Conservation (phyloP, 2,113 vertebrate species). For the Labrus mixtus region DNA sequence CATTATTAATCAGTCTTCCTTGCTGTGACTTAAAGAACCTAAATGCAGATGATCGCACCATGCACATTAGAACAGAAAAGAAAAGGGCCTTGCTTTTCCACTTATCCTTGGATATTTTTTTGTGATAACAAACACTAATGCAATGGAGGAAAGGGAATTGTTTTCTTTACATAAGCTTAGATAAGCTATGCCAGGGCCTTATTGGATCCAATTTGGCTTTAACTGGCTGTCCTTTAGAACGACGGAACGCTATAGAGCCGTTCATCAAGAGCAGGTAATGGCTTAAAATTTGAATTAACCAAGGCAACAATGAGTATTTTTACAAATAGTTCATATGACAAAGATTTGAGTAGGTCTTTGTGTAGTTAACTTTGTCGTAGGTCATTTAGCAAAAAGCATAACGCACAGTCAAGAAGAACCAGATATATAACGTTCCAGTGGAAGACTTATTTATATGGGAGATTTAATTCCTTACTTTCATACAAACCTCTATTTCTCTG, state of each 20-base stretch:
- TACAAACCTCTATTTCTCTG: no score
- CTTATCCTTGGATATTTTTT: constrained; percentile 21
- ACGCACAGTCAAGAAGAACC: no score
- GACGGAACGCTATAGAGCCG: not conserved
- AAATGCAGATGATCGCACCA: constrained; percentile 17
- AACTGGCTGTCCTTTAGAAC: not conserved
- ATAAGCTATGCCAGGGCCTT: not conserved
- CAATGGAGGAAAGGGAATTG: not conserved
- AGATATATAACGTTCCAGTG: no score
- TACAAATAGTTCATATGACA: not conserved
- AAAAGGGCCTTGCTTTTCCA: not conserved
- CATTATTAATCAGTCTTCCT: constrained; percentile 19
- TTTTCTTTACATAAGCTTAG: not conserved
- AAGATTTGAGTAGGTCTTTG: not conserved
- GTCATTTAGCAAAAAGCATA: no score
- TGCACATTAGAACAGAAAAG: not conserved
- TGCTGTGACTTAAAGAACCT: constrained; percentile 8
- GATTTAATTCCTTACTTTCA: no score
- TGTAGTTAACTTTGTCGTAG: no score
- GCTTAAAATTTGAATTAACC: not conserved
- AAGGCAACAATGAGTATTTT: constrained; percentile 1
- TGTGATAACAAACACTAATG: constrained; percentile 12
- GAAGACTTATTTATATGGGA: no score
- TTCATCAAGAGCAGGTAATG: not conserved
- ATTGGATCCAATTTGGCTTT: not conserved